Conservation (phyloP, 2,113 vertebrate species). For the Lethenteron camtschaticum region DNA sequence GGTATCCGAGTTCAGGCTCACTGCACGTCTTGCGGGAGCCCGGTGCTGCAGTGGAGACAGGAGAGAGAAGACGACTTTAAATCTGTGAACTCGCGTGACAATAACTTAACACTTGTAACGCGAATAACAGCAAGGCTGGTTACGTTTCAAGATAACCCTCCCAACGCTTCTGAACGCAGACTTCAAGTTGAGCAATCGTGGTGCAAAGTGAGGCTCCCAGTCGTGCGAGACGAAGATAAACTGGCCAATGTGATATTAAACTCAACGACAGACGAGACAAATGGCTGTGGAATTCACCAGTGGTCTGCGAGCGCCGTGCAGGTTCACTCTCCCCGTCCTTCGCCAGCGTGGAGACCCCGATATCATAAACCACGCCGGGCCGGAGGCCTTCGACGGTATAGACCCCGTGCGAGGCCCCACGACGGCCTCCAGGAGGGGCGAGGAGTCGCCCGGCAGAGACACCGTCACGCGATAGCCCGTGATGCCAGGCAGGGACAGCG, state of each 20-base stretch:
- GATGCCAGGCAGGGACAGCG: slow-evolving; percentile 59
- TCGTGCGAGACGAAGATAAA: no score
- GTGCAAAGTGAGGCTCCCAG: no score
- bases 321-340: slow-evolving; percentile 76
- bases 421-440: slow-evolving; percentile 80
- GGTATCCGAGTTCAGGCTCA: background rate
- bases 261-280: no score
- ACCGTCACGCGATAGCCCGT: slow-evolving; percentile 88
- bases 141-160: no score
- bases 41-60: background rate
- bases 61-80: background rate
- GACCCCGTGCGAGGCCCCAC: slow-evolving; percentile 49
- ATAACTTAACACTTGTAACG: background rate
- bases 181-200: no score
- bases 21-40: background rate
- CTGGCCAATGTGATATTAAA: no score
- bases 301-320: slow-evolving; percentile 70
- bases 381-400: slow-evolving; percentile 82
- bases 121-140: no score
- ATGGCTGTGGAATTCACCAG: slow-evolving; percentile 36
- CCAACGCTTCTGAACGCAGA: no score
- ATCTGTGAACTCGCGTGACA: background rate
- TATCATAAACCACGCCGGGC: slow-evolving; percentile 88
- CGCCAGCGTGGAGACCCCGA: slow-evolving; percentile 73
- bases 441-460: slow-evolving; percentile 62